A percentile compares a stretch with the other conserved stretches of the same genome.
Conservation (phyloP, 2,113 vertebrate genomes). For the Fukomys damarensis region DNA sequence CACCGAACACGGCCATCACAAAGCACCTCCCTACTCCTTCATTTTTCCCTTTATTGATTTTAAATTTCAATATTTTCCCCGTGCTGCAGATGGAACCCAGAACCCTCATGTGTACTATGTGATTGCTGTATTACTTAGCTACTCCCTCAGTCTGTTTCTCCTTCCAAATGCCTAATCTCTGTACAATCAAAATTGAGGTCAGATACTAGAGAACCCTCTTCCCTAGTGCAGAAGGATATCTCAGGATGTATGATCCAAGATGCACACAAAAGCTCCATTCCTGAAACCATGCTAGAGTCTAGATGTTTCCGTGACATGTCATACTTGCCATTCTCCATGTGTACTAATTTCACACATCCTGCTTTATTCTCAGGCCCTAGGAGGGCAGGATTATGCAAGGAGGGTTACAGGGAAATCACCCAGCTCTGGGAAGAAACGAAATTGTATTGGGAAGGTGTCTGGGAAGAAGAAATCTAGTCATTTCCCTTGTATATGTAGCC, state of each 20-base stretch:
- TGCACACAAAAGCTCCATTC: neutral
- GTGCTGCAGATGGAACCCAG: neutral
- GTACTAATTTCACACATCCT: neutral
- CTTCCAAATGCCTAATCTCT: too few species aligned
- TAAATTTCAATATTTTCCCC: neutral
- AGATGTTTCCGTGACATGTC: neutral
- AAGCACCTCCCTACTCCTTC: neutral
- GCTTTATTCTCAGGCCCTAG: neutral
- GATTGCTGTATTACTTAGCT: neutral
- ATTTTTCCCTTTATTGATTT: neutral
- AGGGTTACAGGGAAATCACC: neutral
- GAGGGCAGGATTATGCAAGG: neutral
- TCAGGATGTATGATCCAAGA: neutral
- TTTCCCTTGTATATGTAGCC: neutral
- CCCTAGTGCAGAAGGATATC: neutral
- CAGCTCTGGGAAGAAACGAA: neutral
- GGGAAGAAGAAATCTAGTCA: neutral
- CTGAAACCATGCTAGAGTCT: neutral
- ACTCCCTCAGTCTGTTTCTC: neutral
- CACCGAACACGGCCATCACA: neutral
- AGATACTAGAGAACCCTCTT: neutral
- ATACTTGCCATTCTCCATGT: neutral
- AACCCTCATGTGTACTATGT: neutral
- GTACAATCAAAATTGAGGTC: neutral
- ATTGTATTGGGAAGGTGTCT: neutral